Conservation (phyloP, 2,797 vertebrate species). For the Coreius guichenoti region DNA sequence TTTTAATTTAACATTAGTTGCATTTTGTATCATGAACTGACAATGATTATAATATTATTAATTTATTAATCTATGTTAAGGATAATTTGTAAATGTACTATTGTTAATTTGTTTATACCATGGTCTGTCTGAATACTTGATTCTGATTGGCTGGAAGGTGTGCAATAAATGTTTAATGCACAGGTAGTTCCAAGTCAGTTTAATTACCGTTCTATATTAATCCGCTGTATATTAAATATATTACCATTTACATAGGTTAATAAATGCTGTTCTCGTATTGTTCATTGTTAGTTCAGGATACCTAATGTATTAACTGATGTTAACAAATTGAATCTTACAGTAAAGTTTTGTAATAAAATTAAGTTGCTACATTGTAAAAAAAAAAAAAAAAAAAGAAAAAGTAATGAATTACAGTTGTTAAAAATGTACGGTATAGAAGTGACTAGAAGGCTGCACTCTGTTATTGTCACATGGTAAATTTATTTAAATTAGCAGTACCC, state of each 20-base stretch:
- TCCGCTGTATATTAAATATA: no score
- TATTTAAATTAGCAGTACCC: neutral
- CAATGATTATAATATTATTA: neutral
- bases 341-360: neutral
- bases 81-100: neutral
- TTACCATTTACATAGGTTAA: no score
- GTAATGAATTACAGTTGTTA: neutral
- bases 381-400: neutral
- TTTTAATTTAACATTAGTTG: neutral
- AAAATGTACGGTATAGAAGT: neutral
- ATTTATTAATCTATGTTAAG: neutral
- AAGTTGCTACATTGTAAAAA: neutral
- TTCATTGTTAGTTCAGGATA: neutral
- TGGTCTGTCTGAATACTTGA: neutral
- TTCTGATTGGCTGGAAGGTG: neutral
- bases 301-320: neutral
- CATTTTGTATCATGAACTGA: neutral
- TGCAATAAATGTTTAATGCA: neutral
- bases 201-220: neutral
- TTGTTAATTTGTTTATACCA: neutral
- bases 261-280: neutral
- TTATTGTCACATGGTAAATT: neutral
- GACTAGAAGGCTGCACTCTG: neutral
- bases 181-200: neutral
- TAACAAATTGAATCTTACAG: neutral